Evolutionary conservation across 2,113 vertebrate genomes (phyloP), one percentile per base, ranked within the genome.

Genomic region (Percopsis transmontana): DNA sequence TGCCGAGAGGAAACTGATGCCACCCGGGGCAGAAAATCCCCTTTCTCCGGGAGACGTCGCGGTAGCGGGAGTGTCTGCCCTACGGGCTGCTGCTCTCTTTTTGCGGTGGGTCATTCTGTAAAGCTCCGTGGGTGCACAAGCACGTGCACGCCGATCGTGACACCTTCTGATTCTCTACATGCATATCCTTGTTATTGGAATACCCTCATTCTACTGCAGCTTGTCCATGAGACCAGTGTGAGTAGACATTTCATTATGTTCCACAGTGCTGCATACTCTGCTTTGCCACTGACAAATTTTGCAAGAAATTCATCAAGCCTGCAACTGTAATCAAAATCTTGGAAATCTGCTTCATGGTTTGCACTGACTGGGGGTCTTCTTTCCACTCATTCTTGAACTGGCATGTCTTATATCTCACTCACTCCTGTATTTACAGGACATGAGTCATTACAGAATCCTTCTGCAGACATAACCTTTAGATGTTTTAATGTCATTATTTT

Each of bases 301-400:
- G 41, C 53, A 48, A 67, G 27, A 20, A 58, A 58, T 57, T 53
- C 48, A 70, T 70, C 57, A 70, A 62, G 41, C 24, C 66, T 69
- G 40, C 55, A 51, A 57, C 23, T 61, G 27, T 69, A 44, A 40
- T 47, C 24, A 69, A 51, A 59, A 38, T 60, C 41, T 68, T 68
- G 55, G 58, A 66, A 66, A 39, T 66, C 51, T 44, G 51, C 52
- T 44, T 44, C 45, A 44, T 66, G 63, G 20, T 66, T 55, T 66
- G 40, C 52, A 44, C 38, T 66, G 51, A 66, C 52, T 2, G 7
- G 54, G 12, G 54, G 24, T 56, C 23, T 56, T 56, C 5, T 56
- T 33, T 56, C 54, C 54, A 56, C 19, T 56, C 54, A 56, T 11
- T 56, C 5, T 33, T 56, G 23, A 51, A 51, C 48, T 51, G 7